Evolutionary conservation across 2,797 vertebrate genomes (phyloP), one percentile per base, ranked within the genome.

Genomic region (Saxicola maurus): DNA sequence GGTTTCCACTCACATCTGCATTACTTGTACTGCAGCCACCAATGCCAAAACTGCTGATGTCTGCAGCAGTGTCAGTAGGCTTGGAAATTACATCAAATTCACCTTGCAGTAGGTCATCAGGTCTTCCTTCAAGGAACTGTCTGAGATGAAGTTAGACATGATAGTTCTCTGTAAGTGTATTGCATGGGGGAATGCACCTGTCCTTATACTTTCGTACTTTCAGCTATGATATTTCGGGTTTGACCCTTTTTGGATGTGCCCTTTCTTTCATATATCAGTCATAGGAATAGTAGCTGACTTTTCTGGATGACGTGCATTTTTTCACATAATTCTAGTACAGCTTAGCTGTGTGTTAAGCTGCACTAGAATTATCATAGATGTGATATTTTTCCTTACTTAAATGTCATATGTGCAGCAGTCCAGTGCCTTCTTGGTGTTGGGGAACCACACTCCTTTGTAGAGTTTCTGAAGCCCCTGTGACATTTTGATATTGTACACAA

Each of bases 371-470:
- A 46, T 24, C 33, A 48, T 0, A 1, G n/a, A 48, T 45, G 10
- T 30, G 13, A 31, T 14, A 21, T 10, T 73, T 87, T 62, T 10
- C 19, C 27, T 73, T 56, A 66, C 17, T n/a, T 59, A 62, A 51
- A 40, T 0, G 0, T 28, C 16, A 7, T 19, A 37, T 0, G 1
- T 37, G 33, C 12, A 77, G 15, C 53, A n/a, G 10, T 27, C 11
- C 46, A 51, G n/a, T 43, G 9, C 4, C 24, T 52, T 52, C 16
- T 53, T 72, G 17, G 5, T 25, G 4, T 25, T 66, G 45, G 24
- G 62, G 33, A 57, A 49, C 3, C 25, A 13, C 12, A 35, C 23
- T 71, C 49, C 43, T 83, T 42, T 72, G 18, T 1, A 78, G 31
- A 74, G 14, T 55, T 68, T 68, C 62, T 79, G 56, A 68, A 84